Evolutionary conservation across 2,797 vertebrate species (phyloP).

Genomic region (Lepus townsendii): DNA sequence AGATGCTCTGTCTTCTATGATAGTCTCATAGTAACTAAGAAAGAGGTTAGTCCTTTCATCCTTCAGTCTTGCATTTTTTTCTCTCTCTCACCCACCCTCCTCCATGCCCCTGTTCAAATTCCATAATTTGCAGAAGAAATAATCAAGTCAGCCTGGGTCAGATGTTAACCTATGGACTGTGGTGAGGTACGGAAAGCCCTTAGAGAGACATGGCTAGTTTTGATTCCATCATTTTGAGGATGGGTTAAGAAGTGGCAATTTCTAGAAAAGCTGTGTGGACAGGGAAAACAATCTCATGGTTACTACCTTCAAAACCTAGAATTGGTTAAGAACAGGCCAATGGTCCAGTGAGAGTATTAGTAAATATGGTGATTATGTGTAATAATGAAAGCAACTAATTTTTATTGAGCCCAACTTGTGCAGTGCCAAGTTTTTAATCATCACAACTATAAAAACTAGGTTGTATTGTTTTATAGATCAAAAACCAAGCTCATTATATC

Average conservation of each 20-base stretch:
- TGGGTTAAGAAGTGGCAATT: background rate
- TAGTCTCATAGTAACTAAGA: background rate
- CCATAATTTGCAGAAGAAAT: background rate
- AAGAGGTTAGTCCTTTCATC: background rate
- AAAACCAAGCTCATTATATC: background rate
- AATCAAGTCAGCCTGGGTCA: background rate
- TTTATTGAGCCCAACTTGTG: background rate
- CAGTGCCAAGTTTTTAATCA: background rate
- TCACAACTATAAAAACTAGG: background rate
- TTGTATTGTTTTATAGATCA: background rate
- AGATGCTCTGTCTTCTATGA: background rate
- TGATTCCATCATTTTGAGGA: background rate
- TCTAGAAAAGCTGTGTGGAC: background rate
- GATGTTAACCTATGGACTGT: background rate
- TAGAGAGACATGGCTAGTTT: background rate
- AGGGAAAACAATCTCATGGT: background rate
- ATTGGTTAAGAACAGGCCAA: background rate
- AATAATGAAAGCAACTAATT: background rate
- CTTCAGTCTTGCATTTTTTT: constrained; percentile 14
- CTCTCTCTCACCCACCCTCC: background rate
- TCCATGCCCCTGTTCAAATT: background rate
- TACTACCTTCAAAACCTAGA: background rate
- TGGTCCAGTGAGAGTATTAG: background rate
- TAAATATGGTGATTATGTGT: background rate
- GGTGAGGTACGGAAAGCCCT: background rate